Conservation (phyloP, 2,113 vertebrate species). For the Siniperca chuatsi region DNA sequence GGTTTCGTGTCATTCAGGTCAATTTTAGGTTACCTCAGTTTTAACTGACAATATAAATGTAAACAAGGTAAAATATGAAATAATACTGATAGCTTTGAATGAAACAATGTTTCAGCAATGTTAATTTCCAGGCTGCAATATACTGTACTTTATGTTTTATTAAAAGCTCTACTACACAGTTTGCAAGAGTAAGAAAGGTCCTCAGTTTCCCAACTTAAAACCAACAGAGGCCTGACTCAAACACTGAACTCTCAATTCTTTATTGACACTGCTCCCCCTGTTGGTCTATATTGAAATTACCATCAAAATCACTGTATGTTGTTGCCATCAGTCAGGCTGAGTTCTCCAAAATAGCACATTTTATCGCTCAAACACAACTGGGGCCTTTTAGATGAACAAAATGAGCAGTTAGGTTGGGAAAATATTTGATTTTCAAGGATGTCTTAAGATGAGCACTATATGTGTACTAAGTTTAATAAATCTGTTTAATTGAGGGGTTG, state of each 20-base stretch:
- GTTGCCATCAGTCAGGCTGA: neutral
- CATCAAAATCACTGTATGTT: neutral
- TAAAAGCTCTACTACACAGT: neutral
- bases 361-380: neutral
- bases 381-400: neutral
- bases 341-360: neutral
- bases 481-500: neutral
- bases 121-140: neutral
- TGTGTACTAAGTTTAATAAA: neutral
- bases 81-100: neutral
- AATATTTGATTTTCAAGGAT: neutral
- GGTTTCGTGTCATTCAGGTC: neutral
- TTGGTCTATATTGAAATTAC: slow-evolving; percentile 13
- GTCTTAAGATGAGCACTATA: neutral
- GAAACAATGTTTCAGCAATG: neutral
- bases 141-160: neutral
- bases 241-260: neutral
- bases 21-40: neutral
- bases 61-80: neutral
- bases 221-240: neutral
- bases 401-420: neutral
- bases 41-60: neutral
- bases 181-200: neutral
- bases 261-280: slow-evolving; percentile 34
- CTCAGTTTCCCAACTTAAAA: neutral